Evolutionary conservation across 2,888 invertebrate species (phyloP).

Genomic region (Acrobasis suavella): DNA sequence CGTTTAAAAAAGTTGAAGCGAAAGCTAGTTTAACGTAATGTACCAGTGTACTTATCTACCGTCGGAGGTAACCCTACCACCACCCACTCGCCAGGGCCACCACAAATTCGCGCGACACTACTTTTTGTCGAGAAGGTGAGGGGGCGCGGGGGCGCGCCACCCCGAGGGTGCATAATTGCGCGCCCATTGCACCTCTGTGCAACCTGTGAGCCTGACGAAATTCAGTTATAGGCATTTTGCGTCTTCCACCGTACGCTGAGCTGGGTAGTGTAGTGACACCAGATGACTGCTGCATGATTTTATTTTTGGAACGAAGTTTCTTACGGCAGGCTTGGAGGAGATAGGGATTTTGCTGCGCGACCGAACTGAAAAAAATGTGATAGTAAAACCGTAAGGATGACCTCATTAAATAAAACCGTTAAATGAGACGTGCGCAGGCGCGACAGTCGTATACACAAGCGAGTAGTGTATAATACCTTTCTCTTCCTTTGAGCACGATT

Average conservation of each 20-base stretch:
- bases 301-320: too few species aligned
- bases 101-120: constrained; percentile 57
- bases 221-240: constrained; percentile 60
- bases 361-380: too few species aligned
- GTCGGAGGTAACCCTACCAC: constrained; percentile 2
- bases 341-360: too few species aligned
- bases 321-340: too few species aligned
- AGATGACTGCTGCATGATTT: background rate
- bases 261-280: constrained; percentile 20
- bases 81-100: constrained; percentile 40
- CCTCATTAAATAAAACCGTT: too few species aligned
- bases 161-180: constrained; percentile 61
- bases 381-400: too few species aligned
- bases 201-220: constrained; percentile 47
- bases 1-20: too few species aligned
- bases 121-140: constrained; percentile 55
- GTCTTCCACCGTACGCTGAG: constrained; percentile 40
- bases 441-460: too few species aligned
- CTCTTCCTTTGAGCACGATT: too few species aligned
- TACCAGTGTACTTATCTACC: background rate
- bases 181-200: constrained; percentile 50
- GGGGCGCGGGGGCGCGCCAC: constrained; percentile 29
- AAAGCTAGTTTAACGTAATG: too few species aligned
- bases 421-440: too few species aligned
- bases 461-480: too few species aligned